Conservation (phyloP, 2,113 vertebrate species). For the Probosciger aterrimus region DNA sequence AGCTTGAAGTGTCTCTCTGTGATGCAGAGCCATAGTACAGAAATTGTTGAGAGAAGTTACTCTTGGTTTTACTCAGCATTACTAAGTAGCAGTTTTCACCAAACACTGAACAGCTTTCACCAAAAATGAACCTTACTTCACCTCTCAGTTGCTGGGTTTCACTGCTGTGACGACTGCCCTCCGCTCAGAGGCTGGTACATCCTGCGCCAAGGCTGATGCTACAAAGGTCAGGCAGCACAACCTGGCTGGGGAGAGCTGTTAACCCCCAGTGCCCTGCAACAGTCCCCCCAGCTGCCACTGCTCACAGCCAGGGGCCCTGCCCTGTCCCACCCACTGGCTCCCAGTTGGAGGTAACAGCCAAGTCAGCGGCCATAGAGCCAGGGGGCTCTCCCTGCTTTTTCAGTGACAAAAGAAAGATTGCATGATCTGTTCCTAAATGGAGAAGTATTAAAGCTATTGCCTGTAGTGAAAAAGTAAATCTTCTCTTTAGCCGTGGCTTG, state of each 20-base stretch:
- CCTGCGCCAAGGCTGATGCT: not conserved
- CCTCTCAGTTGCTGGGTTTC: not conserved
- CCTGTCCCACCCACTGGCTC: rapidly evolving
- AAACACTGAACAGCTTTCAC: not conserved
- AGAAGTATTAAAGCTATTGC: not conserved
- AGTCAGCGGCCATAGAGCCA: rapidly evolving
- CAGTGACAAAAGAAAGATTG: not conserved
- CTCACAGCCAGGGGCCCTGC: not conserved
- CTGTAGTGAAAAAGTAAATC: not conserved
- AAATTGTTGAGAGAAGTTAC: not conserved
- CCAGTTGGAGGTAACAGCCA: rapidly evolving
- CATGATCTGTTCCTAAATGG: rapidly evolving
- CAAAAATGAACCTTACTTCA: not conserved
- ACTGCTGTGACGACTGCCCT: not conserved
- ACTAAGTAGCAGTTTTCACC: rapidly evolving
- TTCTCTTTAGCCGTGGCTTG: not conserved
- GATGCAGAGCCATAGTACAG: not conserved
- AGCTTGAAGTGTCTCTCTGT: not conserved
- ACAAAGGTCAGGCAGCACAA: not conserved
- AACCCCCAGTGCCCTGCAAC: not conserved
- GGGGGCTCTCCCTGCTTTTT: not conserved
- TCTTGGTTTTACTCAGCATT: not conserved
- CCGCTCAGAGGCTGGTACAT: not conserved
- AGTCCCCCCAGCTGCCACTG: rapidly evolving
- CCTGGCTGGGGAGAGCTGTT: rapidly evolving